These are phyloP conservation scores for Procambarus virginalis DNA, from an alignment of 1,140 invertebrate species.

Conservation along the genomic window DNA sequence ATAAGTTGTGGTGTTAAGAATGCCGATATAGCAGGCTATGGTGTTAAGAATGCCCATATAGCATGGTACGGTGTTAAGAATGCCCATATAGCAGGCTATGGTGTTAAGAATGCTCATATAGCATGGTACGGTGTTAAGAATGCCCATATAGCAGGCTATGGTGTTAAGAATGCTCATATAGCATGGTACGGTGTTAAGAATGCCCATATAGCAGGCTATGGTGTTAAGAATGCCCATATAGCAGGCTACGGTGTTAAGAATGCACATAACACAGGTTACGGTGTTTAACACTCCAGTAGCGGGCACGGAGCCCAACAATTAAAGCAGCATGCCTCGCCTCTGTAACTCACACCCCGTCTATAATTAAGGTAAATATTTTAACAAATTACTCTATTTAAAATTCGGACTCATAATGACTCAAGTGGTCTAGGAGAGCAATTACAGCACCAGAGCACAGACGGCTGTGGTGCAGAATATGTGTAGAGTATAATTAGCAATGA, in stretches of 20 bases:
- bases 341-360: not conserved
- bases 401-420: not conserved
- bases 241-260: not conserved
- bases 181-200: no score
- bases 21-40: no score
- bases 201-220: no score
- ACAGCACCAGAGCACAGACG: not conserved
- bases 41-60: not conserved
- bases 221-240: not conserved
- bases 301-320: not conserved
- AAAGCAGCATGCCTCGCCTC: not conserved
- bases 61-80: not conserved
- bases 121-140: no score
- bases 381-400: not conserved
- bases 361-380: not conserved
- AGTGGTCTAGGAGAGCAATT: not conserved
- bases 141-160: no score
- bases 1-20: no score
- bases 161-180: no score
- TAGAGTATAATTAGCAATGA: not conserved
- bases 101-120: not conserved
- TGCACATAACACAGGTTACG: not conserved
- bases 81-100: not conserved
- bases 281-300: not conserved
- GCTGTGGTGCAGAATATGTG: not conserved